These are phyloP conservation scores for Caenorhabditis imperialis DNA, from an alignment of 2,888 invertebrate genomes.

Conservation along the genomic window DNA sequence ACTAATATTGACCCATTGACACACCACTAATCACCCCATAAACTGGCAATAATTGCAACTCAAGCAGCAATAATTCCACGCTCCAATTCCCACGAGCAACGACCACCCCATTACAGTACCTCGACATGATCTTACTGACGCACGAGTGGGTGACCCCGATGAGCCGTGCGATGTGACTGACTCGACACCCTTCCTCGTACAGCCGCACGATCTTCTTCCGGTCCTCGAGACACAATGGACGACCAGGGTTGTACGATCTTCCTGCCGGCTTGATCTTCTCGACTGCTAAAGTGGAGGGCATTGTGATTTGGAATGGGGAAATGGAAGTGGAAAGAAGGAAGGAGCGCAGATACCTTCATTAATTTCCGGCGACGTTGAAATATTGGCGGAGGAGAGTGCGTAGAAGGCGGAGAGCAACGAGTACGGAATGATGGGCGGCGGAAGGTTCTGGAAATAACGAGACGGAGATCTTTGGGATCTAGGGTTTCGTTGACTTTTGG, in stretches of 20 bases:
- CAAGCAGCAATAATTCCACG: too few relatives aligned
- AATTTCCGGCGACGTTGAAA: conserved; percentile 46
- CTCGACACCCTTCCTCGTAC: conserved; percentile 72
- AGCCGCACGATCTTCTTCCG: conserved; percentile 69
- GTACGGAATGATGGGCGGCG: conserved; percentile 41
- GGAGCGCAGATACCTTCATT: conserved; percentile 36
- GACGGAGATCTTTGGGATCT: too few relatives aligned
- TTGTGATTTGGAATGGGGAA: not conserved
- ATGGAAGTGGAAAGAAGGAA: conserved; percentile 9
- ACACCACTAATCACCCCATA: too few relatives aligned
- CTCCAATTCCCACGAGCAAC: too few relatives aligned
- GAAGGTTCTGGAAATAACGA: conserved; percentile 44
- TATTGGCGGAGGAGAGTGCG: conserved; percentile 41
- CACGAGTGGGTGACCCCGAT: conserved; percentile 74
- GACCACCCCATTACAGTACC: too few relatives aligned
- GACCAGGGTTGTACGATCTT: conserved; percentile 69
- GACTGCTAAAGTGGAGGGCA: too few relatives aligned
- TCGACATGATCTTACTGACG: conserved; percentile 73
- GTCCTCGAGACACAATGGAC: conserved; percentile 72
- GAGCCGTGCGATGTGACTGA: conserved; percentile 72
- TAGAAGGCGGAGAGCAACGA: conserved; percentile 46
- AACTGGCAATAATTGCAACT: too few relatives aligned
- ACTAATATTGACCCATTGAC: too few relatives aligned
- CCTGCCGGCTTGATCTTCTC: conserved; percentile 40
- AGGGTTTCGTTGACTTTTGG: too few relatives aligned